Evolutionary conservation across 2,113 vertebrate genomes (phyloP), one percentile per base, ranked within the genome.

Genomic region (Regulus satrapa): DNA sequence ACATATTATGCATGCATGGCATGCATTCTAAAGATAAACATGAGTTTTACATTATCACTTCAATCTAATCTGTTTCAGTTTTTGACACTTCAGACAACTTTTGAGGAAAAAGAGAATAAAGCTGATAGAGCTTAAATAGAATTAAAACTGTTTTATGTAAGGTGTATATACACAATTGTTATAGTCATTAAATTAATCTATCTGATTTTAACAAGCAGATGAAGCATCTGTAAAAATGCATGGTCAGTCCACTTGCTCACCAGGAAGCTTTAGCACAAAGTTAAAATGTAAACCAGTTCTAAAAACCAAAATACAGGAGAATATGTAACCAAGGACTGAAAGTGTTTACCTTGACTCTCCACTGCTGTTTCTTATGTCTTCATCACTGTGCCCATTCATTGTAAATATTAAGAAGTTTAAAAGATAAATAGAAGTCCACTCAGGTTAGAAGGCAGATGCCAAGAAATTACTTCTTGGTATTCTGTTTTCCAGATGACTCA

Each of bases 331-430:
- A 66, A 91, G 72, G 64, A 91, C 80, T 82, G 32, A 88, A 85
- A 78, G 54, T 38, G 7, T 68, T 96, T 98, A 99, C 99, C 99
- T 99, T 96, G 99, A 99, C 94, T 99, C 99, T 96, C 98, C 99
- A 95, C 98, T 99, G 96, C 98, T 99, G 97, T 99, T 99, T 98
- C 98, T 99, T 96, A 98, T 98, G 97, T 99, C 99, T 95, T 99
- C 99, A 97, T 99, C 99, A 96, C 98, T 99, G 94, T 99, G 99
- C 95, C 98, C 99, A 98, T 99, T 99, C 99, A 99, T 99, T 97
- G 96, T 98, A 98, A 97, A 97, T 97, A 96, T 90, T 96, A 97
- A 92, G 93, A 97, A 92, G 91, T 96, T 97, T 96, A 97, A 98
- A 98, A 97, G 94, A 94, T 95, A 97, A 98, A 96, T 95, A 97